Evolutionary conservation across 30 jellyfish, hydroid and myxozoan genomes (phyloP), one percentile per base, ranked within the genome.

Genomic region (Sanderia malayensis): DNA sequence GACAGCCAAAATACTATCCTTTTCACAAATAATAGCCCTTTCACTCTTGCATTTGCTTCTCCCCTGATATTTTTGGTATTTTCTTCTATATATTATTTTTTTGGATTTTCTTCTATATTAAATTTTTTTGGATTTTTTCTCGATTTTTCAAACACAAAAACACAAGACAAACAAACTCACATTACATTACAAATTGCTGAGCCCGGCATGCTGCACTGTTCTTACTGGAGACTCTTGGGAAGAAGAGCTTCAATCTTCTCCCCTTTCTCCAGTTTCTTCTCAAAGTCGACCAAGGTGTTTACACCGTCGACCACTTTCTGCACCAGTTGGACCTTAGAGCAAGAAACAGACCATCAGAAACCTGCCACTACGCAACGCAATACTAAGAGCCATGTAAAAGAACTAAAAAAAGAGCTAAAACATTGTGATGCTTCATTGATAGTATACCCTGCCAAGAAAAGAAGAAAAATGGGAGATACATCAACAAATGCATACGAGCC

Each of bases 271-370:
- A 77, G 44, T 0, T 21, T 28, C 52, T 77, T 77, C 47, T 77
- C 89, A 63, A 77, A 27, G 0, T 67, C 73, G 15, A 77, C 60
- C 29, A 77, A 44, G 1, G 22, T 32, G 58, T 77, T 77, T 4
- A 77, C 89, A 13, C 89, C 89, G 32, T 77, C 89, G 20, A 77
- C 64, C 0, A 77, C 89, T 28, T 77, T 77, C 45, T 77, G 89
- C 0, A 77, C 82, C 45, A 77, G 71, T 47, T 62, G 61, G 46
- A 77, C 89, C 89, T 77, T 18, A 11, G 44, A 47, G 7, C 1
- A 0, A 34, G 55, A 41, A 15, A 15, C 8, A 41, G 55, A 41
- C 55, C 15, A 15, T 15, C 55, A 6, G 55, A 41, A 8, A 41
- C 11, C 15, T 8, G 8, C 8, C 11, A 8, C 15, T 41, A 15